Base-by-base conservation (phyloP, 2,797 vertebrate species). In the Leucoraja ocellata region DNA sequence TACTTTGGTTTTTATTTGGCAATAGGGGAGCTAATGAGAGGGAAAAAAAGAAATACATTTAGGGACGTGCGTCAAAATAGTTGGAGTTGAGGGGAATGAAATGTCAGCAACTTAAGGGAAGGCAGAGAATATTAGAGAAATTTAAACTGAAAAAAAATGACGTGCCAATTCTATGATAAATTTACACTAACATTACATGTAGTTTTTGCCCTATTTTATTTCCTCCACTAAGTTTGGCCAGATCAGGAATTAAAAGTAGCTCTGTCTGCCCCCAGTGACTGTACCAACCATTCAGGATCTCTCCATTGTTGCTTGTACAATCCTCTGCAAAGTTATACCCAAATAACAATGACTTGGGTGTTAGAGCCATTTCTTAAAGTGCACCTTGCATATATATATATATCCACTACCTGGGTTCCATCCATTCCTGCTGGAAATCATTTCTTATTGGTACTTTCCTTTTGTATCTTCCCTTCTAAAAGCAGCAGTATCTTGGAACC, bases 91-190 rank as follows among this genome's bases (percentile, higher is more conserved):
- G 46, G 46, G 46, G 46, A 5, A 54, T 54, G 46, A 54, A 54
- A 54, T 54, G 4, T 54, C 46, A 54, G 46, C 4, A 54, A 54
- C 46, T 54, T 54, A 54, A 9, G 6, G 21, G 84, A 8, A 68
- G n/a, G 84, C n/a, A 32, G 84, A 88, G 32, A 68, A 88, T 21
- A 32, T 36, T 23, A 88, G 84, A 65, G 84, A 61, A 88, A 88
- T 88, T 68, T 65, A 16, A 88, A 88, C 9, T 65, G 11, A 54
- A 23, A 61, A 46, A 61, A 74, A 58, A n/a, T 61, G 25, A 28
- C 54, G n/a, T n/a, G 10, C 63, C 16, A 65, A 88, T 2, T 8
- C 10, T 21, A 18, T n/a, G 16, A 88, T 65, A 88, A 8, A 7
- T 16, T n/a, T 23, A 9, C 14, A 14, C 2, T 32, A 21, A 4